Percentiles rank a stretch among this genome's conserved stretches.
phyloP scores from a whole-genome alignment of 2,113 vertebrate genomes.

The Takifugu flavidus region DNA sequence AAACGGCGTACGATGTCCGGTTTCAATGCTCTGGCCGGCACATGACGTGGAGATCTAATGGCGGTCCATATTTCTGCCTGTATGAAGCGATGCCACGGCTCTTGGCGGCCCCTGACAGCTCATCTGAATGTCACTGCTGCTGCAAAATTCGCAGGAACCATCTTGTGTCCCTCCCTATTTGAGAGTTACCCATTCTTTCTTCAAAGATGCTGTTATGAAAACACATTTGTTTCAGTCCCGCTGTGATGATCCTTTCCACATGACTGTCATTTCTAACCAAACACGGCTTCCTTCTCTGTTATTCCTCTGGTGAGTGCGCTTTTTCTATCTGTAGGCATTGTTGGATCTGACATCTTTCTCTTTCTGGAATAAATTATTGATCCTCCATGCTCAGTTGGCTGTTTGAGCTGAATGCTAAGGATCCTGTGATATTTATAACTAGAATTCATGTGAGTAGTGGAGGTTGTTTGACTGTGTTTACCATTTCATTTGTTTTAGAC shows the following conservation, averaged over 20 bases:
- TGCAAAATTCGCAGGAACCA: conserved; percentile 16
- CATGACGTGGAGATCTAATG: background rate
- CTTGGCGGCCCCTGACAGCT: conserved; percentile 26
- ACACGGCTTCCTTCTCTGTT: conserved; percentile 22
- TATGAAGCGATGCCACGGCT: conserved; percentile 45
- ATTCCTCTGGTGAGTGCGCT: conserved; percentile 47
- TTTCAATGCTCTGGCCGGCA: background rate
- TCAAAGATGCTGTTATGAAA: conserved; percentile 24
- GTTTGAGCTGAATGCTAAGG: conserved; percentile 47
- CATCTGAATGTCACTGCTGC: conserved; percentile 24
- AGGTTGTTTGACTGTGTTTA: conserved; percentile 37
- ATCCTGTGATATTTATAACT: conserved; percentile 54
- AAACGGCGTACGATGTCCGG: background rate
- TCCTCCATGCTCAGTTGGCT: conserved; percentile 40
- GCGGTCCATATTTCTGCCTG: background rate
- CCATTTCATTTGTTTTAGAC: conserved; percentile 10
- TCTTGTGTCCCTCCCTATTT: conserved; percentile 3
- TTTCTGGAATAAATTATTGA: conserved; percentile 68
- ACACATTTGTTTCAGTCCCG: conserved; percentile 14
- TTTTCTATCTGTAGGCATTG: conserved; percentile 42
- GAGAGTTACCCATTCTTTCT: background rate
- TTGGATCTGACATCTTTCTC: conserved; percentile 62
- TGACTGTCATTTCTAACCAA: conserved; percentile 13
- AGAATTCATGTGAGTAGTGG: conserved; percentile 35
- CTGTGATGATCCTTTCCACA: conserved; percentile 19